A percentile compares a stretch with the other conserved stretches of the same genome.
Conservation (phyloP, 1,140 invertebrate species). For the Maconellicoccus hirsutus region DNA sequence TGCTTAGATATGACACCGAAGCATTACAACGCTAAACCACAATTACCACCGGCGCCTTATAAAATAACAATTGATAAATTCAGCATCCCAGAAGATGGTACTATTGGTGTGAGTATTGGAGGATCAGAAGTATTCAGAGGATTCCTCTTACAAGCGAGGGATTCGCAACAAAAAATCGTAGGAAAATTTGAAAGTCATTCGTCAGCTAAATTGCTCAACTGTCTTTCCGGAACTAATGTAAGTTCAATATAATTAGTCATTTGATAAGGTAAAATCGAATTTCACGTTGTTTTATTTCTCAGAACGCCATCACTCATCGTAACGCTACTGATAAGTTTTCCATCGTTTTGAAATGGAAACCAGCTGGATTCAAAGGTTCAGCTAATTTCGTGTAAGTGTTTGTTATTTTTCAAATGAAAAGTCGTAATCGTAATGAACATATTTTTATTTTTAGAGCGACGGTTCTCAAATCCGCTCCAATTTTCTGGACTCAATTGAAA, state of each 20-base stretch:
- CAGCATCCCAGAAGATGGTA: not conserved
- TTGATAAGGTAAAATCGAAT: too few species aligned
- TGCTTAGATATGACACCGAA: not conserved
- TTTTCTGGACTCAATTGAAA: not conserved
- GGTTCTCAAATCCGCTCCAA: not conserved
- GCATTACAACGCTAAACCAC: not conserved
- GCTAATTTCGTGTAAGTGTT: not conserved
- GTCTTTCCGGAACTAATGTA: not conserved
- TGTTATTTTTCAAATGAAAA: too few species aligned
- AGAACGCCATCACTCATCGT: not conserved
- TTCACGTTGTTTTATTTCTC: not conserved
- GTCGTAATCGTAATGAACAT: not conserved
- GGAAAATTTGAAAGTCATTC: not conserved
- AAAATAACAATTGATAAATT: not conserved
- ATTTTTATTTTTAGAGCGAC: not conserved
- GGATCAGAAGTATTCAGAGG: not conserved
- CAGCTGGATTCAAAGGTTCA: not conserved
- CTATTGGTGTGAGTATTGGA: not conserved
- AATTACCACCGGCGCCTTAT: not conserved
- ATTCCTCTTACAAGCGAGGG: not conserved
- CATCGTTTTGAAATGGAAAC: not conserved
- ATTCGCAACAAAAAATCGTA: not conserved
- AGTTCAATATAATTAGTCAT: not conserved
- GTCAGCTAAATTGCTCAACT: not conserved
- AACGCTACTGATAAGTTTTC: not conserved